These are phyloP conservation scores for Chloroceryle inda DNA, from an alignment of 2,797 vertebrate genomes.

Conservation along the genomic window DNA sequence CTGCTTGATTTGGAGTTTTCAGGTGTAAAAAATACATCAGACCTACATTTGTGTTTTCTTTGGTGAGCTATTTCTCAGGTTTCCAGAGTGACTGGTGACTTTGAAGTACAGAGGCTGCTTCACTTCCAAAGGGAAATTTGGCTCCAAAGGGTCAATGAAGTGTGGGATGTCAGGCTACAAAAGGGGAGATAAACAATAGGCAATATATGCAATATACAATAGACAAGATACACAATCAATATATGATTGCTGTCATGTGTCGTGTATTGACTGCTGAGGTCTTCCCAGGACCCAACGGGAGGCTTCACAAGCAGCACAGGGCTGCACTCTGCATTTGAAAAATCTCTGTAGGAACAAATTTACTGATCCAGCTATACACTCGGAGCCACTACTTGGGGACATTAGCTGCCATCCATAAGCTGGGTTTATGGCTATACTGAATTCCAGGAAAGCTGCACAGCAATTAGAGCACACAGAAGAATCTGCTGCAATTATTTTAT, in stretches of 20 bases:
- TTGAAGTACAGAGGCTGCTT: not conserved
- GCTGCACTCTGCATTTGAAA: not conserved
- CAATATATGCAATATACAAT: not conserved
- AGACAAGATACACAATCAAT: not conserved
- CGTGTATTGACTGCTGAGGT: not conserved
- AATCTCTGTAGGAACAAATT: not conserved
- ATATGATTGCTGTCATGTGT: not conserved
- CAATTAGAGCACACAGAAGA: not conserved
- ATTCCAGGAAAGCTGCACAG: conserved; percentile 16
- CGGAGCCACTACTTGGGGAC: not conserved
- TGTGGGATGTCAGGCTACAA: not conserved
- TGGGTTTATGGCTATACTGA: not conserved
- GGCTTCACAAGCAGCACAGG: not conserved
- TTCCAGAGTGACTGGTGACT: not conserved
- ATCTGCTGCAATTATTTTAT: not conserved
- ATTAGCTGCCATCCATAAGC: not conserved
- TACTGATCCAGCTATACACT: not conserved
- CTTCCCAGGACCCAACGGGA: not conserved
- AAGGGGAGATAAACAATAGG: not conserved
- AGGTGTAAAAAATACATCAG: not conserved
- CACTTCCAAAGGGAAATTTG: not conserved
- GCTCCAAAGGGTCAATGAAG: not conserved
- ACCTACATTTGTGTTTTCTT: not conserved
- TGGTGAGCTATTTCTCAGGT: not conserved
- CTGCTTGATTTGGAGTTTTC: not conserved